phyloP scores from a whole-genome alignment of 2,888 invertebrate genomes.

The Brenthis daphne region DNA sequence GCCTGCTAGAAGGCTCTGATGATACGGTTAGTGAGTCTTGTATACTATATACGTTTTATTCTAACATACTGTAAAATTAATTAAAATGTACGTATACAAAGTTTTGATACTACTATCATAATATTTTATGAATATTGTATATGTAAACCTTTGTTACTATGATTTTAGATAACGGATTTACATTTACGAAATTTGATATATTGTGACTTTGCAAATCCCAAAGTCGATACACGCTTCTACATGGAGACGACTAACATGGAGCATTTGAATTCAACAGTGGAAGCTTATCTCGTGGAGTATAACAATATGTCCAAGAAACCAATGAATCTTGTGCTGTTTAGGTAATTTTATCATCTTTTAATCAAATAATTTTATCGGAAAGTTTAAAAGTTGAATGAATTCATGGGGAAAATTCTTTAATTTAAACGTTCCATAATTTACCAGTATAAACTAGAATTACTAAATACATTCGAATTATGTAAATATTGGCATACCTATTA shows the following conservation, averaged over 20 bases:
- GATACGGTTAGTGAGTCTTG: constrained; percentile 46
- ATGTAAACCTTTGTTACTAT: no score
- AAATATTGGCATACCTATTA: no score
- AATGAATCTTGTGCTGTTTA: constrained; percentile 96
- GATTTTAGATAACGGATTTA: constrained; percentile 86
- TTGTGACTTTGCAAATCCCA: constrained; percentile 97
- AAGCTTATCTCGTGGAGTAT: constrained; percentile 93
- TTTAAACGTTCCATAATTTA: no score
- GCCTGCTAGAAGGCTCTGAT: constrained; percentile 71
- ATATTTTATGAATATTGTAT: no score
- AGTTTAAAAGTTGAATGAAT: no score
- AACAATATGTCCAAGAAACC: constrained; percentile 98
- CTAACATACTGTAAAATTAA: no score
- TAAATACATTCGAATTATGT: no score
- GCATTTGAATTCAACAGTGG: constrained; percentile 90
- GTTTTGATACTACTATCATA: background rate
- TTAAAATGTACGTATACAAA: background rate
- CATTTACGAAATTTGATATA: constrained; percentile 94
- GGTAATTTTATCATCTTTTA: constrained; percentile 67
- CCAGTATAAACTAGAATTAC: no score
- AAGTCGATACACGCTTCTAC: constrained; percentile 93
- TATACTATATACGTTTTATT: background rate
- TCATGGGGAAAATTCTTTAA: no score
- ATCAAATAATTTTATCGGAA: background rate
- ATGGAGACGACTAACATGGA: constrained; percentile 93